phyloP scores from a whole-genome alignment of 53 echinoderm and acorn worm species.

The Apostichopus leukothele region DNA sequence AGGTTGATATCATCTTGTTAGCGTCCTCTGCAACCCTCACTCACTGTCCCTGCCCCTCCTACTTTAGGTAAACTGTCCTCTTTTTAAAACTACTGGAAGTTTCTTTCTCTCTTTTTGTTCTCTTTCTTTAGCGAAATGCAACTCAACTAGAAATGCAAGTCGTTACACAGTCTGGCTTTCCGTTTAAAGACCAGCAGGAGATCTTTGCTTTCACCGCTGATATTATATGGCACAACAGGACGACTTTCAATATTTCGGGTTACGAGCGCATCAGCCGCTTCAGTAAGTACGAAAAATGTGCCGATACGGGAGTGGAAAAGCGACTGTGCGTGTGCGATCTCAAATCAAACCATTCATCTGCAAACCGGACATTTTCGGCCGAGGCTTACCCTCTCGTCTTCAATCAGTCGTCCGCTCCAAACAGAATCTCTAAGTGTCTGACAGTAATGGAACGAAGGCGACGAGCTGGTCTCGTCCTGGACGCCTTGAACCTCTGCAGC shows the following conservation, averaged over 20 bases:
- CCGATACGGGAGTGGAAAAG: slow-evolving; percentile 56
- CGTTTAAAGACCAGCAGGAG: slow-evolving; percentile 56
- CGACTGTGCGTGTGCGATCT: slow-evolving; percentile 69
- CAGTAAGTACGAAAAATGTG: slow-evolving; percentile 70
- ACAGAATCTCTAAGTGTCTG: not conserved
- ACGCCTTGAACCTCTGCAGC: not conserved
- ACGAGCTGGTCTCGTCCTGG: not conserved
- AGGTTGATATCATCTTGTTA: no score
- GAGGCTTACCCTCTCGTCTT: not conserved
- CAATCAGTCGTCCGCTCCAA: not conserved
- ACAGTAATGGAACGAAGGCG: not conserved
- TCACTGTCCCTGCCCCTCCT: no score
- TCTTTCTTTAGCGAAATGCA: slow-evolving; percentile 39
- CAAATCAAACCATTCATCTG: not conserved
- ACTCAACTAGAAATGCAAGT: slow-evolving; percentile 65
- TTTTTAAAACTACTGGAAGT: not conserved
- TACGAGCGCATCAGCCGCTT: slow-evolving; percentile 77
- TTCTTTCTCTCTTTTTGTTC: not conserved
- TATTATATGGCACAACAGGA: not conserved
- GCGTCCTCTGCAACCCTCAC: no score
- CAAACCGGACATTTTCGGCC: not conserved
- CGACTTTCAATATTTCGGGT: slow-evolving; percentile 53
- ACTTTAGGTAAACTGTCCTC: no score
- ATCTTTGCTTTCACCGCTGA: slow-evolving; percentile 62
- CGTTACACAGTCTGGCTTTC: slow-evolving; percentile 51